Base-by-base conservation (phyloP, 1,140 invertebrate species). In the Dolichoris vasculosae region DNA sequence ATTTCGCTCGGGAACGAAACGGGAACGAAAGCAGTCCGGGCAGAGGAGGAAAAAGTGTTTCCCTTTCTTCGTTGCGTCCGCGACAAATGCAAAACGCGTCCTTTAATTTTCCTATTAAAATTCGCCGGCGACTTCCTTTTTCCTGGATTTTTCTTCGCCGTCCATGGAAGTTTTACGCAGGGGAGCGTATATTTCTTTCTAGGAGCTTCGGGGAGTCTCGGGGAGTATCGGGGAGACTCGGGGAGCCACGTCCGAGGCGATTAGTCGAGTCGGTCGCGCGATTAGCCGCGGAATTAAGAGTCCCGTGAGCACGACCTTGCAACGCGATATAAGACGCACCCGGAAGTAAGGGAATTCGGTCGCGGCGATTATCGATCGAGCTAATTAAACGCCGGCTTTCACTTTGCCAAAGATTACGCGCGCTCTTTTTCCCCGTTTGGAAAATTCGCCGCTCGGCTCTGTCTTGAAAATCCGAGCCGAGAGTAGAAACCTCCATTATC, bases 71-170 rank as follows among this genome's bases (percentile, higher is more conserved):
- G 20, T 51, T 4, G 11, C 11, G 11, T 51, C 17, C 13, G 6
- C 32, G 51, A 7, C 38, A 43, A 85, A 85, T 80, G 83, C 77
- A 85, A 85, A 85, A 32, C 84, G 73, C 64, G 71, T 78, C 46
- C 75, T 69, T 83, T 86, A 86, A 86, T 86, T 86, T 86, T 71
- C 59, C 75, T 83, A 86, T 86, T 86, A 83, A 86, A 86, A 86
- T 86, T 86, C 82, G 82, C 82, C 69, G 17, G 35, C 78, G 26
- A n/a, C 63, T 59, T 83, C 40, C 78, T 75, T 63, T 51, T 48
- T 79, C 64, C 23, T 38, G 55, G 35, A 55, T 83, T 77, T 83
- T 76, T 23, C 30, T 23, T n/a, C 30, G 43, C 32, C 35, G 9
- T 23, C 26, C 30, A 59, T 13, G 46, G 32, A 80, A 80, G 78